Base-by-base conservation (phyloP, 2,113 vertebrate species). In the Carollia perspicillata region DNA sequence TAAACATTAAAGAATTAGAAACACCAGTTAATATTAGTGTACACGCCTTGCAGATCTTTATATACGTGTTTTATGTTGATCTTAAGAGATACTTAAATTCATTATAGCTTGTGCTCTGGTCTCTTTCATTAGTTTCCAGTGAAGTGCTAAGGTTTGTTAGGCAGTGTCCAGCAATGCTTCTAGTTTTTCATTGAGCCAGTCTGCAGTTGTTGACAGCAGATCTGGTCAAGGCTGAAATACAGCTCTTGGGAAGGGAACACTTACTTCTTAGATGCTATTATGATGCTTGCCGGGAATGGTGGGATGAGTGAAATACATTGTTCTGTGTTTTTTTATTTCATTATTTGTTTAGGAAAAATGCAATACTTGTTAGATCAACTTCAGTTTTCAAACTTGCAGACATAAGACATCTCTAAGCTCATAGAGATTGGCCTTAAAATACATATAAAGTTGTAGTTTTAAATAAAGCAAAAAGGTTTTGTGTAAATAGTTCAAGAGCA, bases 1-100 rank as follows among this genome's bases (percentile, higher is more conserved):
- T 42, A 69, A 80, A 20, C 66, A 94, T 26, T 91, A 83, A 97
- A 85, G 44, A 95, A 35, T 69, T 89, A 44, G 51, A 75, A 87
- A 53, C 28, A 12, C 20, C 47, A 85, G 37, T 37, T 69, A 63
- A 55, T 79, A 22, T 26, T 53, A 74, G 53, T 47, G 2, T 6
- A 23, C 20, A 51, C 26, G 53, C 47, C 13, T 69, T 83, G 37
- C 60, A 74, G 53, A 44, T 37, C 53, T 87, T 87, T 88, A 66
- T 78, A 94, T 88, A 51, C 14, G 69, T 63, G 17, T 78, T 91
- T 58, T 53, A 9, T n/a, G 53, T 53, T 92, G 35, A 30, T 68
- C 30, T 77, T 81, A 55, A 55, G 47, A n/a, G 35, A 63, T 60
- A 72, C 49, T 90, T 90, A 88, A 65, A 51, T 89, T 35, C 58